phyloP scores from a whole-genome alignment of 2,797 vertebrate species.

The Discoglossus pictus region DNA sequence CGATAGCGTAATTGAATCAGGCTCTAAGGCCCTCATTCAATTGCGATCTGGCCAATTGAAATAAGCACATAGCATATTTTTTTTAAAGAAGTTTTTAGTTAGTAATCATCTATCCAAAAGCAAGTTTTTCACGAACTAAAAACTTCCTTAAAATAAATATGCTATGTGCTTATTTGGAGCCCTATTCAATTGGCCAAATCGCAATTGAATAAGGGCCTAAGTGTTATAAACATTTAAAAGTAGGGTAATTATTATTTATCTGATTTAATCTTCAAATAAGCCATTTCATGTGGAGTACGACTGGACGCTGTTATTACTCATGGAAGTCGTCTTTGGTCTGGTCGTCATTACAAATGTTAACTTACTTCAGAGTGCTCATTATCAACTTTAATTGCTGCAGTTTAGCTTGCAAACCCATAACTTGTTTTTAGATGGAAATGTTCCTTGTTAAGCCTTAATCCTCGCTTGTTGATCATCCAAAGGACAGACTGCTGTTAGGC shows the following conservation, averaged over 20 bases:
- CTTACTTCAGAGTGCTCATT: slow-evolving; percentile 36
- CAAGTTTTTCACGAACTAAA: no score
- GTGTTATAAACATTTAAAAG: not conserved
- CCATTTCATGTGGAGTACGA: not conserved
- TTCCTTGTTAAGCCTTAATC: slow-evolving; percentile 36
- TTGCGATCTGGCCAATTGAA: no score
- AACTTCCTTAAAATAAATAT: no score
- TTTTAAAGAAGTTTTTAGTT: no score
- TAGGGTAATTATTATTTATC: not conserved
- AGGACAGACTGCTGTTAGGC: not conserved
- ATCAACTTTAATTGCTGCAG: not conserved
- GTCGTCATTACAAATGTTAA: slow-evolving; percentile 19
- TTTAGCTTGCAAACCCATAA: slow-evolving; percentile 6
- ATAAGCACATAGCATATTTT: no score
- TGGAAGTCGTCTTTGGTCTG: slow-evolving; percentile 5
- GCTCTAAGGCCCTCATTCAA: no score
- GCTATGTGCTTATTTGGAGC: no score
- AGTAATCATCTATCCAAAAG: no score
- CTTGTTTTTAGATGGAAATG: slow-evolving; percentile 21
- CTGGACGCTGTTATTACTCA: slow-evolving; percentile 1
- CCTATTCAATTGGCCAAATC: no score
- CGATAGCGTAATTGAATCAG: no score
- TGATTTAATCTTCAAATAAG: not conserved
- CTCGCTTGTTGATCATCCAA: slow-evolving; percentile 5
- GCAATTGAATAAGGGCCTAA: no score